phyloP scores from a whole-genome alignment of 2,113 vertebrate species.

The Chaenocephalus aceratus region DNA sequence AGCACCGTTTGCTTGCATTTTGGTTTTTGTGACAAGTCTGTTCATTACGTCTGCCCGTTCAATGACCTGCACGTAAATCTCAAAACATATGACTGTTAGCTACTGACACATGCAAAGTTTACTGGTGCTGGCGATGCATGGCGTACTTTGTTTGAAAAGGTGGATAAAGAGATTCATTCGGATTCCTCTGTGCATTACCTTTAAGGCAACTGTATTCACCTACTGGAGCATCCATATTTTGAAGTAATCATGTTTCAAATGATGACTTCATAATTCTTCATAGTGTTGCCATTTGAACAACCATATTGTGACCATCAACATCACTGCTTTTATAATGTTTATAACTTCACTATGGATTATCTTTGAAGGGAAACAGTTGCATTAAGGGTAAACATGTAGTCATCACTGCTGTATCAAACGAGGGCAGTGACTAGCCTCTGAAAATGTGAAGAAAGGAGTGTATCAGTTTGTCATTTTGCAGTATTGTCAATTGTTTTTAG shows the following conservation, averaged over 20 bases:
- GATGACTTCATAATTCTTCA: background rate
- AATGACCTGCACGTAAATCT: constrained; percentile 57
- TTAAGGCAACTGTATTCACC: constrained; percentile 78
- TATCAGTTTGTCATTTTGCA: constrained; percentile 96
- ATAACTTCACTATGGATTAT: constrained; percentile 5
- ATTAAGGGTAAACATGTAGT: constrained; percentile 74
- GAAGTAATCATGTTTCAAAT: constrained; percentile 28
- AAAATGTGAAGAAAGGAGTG: constrained; percentile 53
- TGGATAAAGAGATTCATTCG: constrained; percentile 81
- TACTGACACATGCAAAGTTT: constrained; percentile 42
- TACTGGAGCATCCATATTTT: constrained; percentile 15
- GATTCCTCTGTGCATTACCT: constrained; percentile 76
- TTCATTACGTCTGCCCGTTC: constrained; percentile 44
- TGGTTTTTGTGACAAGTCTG: constrained; percentile 57
- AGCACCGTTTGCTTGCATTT: constrained; percentile 52
- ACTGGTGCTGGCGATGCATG: constrained; percentile 72
- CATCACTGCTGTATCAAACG: constrained; percentile 33
- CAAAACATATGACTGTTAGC: constrained; percentile 53
- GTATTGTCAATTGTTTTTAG: constrained; percentile 99
- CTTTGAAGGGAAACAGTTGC: constrained; percentile 70
- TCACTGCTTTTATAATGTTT: background rate
- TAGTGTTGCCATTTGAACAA: background rate
- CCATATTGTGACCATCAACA: constrained; percentile 1
- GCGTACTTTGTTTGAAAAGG: constrained; percentile 62
- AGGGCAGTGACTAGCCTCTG: constrained; percentile 44